These are phyloP conservation scores for Phanerotoma sp. DNA, from an alignment of 2,888 invertebrate species.

Conservation along the genomic window DNA sequence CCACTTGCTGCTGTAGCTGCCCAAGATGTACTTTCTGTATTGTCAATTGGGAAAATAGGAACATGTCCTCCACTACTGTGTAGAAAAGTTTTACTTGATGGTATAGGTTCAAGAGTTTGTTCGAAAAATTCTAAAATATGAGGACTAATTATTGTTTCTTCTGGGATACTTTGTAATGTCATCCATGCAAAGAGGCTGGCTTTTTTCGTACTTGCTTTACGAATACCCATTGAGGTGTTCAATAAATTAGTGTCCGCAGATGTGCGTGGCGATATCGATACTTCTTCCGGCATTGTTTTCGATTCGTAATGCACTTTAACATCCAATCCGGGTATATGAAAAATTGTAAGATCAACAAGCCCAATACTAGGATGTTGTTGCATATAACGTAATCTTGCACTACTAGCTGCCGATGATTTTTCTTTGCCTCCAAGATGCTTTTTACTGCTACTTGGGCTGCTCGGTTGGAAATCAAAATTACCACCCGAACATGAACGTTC, in stretches of 20 bases:
- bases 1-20: slow-evolving; percentile 52
- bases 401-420: slow-evolving; percentile 51
- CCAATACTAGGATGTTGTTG: slow-evolving; percentile 59
- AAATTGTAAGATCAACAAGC: slow-evolving; percentile 78
- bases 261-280: slow-evolving; percentile 57
- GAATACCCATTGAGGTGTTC: slow-evolving; percentile 46
- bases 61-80: slow-evolving; percentile 44
- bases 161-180: slow-evolving; percentile 95
- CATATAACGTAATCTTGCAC: slow-evolving; percentile 54
- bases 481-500: slow-evolving; percentile 71
- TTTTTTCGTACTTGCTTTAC: slow-evolving; percentile 74
- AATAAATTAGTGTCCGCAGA: slow-evolving; percentile 50
- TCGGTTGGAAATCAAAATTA: slow-evolving; percentile 61
- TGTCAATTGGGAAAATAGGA: slow-evolving; percentile 47
- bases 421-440: slow-evolving; percentile 55
- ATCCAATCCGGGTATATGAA: slow-evolving; percentile 88
- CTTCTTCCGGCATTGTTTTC: slow-evolving; percentile 68
- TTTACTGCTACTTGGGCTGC: slow-evolving; percentile 61
- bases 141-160: slow-evolving; percentile 96
- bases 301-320: slow-evolving; percentile 86
- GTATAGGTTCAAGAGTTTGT: slow-evolving; percentile 94
- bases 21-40: slow-evolving; percentile 53
- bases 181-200: slow-evolving; percentile 93
- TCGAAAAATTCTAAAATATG: slow-evolving; percentile 96
- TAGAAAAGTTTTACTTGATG: slow-evolving; percentile 62